Conservation (phyloP, 2,113 vertebrate species). For the Galeopterus variegatus region DNA sequence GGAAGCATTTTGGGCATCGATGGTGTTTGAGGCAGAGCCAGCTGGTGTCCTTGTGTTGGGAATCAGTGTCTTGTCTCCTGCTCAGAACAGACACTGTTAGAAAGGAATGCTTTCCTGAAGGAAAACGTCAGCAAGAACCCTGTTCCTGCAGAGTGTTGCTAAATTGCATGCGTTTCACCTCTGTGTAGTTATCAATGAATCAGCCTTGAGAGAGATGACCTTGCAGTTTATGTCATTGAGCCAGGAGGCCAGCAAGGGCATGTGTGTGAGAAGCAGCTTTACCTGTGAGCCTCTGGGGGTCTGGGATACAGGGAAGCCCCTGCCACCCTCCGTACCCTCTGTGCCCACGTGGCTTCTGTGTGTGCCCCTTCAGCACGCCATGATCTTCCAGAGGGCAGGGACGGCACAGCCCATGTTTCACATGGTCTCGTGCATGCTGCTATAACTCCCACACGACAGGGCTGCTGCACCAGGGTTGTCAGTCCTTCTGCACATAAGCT, state of each 20-base stretch:
- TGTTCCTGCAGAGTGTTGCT: slow-evolving; percentile 71
- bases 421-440: background rate
- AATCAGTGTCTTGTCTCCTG: background rate
- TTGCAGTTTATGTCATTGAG: background rate
- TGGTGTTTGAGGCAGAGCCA: no score
- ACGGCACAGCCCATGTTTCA: background rate
- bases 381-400: background rate
- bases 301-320: background rate
- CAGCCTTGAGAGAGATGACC: slow-evolving; percentile 75
- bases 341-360: background rate
- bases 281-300: background rate
- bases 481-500: background rate
- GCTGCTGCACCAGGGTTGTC: background rate
- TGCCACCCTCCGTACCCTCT: background rate
- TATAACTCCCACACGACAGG: background rate
- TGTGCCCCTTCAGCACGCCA: background rate
- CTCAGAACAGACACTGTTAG: background rate
- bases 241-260: background rate
- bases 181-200: slow-evolving; percentile 82
- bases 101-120: slow-evolving; percentile 53
- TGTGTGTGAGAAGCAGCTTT: background rate
- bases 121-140: slow-evolving; percentile 76
- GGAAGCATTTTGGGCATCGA: background rate
- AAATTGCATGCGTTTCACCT: slow-evolving; percentile 79
- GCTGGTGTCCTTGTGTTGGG: no score